Base-by-base conservation (phyloP, 2,113 vertebrate genomes). In the Sigmodon hispidus region DNA sequence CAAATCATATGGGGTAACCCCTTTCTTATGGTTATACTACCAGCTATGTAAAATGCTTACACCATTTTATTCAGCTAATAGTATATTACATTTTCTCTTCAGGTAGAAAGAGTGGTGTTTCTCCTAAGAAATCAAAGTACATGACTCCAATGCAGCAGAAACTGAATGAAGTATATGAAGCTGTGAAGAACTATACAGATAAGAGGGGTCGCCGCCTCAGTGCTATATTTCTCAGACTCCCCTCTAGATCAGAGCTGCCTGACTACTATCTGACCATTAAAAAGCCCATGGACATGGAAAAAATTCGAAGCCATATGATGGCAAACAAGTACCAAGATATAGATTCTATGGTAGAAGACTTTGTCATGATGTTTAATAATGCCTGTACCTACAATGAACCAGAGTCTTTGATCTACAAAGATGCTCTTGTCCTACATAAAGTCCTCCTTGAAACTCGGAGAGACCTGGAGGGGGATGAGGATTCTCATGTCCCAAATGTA, bases 321-420 rank as follows among this genome's bases (percentile, higher is more conserved):
- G 99, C 99, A 73, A 99, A 99, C 94, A 99, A 99, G 91, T 99
- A 99, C 98, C 99, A 99, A 98, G 99, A 99, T 87, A 99, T 99
- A 29, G 99, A 99, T 87, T 99, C 99, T 16, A 99, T 99, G 98
- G 99, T 99, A 84, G 99, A 99, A 94, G 99, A 99, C 98, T 99
- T 99, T 34, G 99, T 99, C 90, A 99, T 99, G 97, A 99, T 99
- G 99, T 99, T 99, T 98, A 99, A 99, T 97, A 99, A 99, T 0
- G 99, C 99, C 9, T 99, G 99, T 95, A 99, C 99, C 0, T 99
- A 99, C 95, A 99, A 99, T 0, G 99, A 99, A 94, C 99, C 99
- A 0, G 99, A 99, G 96, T 99, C 99, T 70, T 98, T 99, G 95
- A 99, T 99, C 97, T 99, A 99, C 97, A 99, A 99, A 93, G 99